phyloP scores from a whole-genome alignment of 92 coral and sea anemone genomes.

The Epizoanthus scotinus region DNA sequence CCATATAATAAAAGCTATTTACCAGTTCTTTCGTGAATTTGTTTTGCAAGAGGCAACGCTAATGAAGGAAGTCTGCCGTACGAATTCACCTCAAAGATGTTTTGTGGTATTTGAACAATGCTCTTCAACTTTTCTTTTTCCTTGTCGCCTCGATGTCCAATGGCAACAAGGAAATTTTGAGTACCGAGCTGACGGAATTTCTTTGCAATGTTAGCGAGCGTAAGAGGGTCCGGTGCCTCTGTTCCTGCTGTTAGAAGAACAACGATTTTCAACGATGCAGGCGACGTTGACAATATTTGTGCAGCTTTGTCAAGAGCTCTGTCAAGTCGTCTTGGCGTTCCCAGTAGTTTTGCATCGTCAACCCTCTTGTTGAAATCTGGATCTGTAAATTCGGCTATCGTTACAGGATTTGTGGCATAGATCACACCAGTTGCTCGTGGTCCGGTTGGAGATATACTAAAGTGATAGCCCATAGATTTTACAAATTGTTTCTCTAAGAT shows the following conservation, averaged over 20 bases:
- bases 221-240: conserved; percentile 28
- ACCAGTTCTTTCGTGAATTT: conserved; percentile 38
- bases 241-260: conserved; percentile 35
- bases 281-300: conserved; percentile 20
- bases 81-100: conserved; percentile 39
- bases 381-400: conserved; percentile 27
- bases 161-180: conserved; percentile 37
- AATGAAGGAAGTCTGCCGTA: conserved; percentile 21
- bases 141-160: conserved; percentile 27
- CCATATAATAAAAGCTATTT: background rate
- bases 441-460: conserved; percentile 24
- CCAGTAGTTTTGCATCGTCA: conserved; percentile 24
- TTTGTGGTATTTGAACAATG: conserved; percentile 21
- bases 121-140: conserved; percentile 35
- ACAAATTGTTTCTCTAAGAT: conserved; percentile 40
- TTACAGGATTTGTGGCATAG: conserved; percentile 35
- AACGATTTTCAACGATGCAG: conserved; percentile 30
- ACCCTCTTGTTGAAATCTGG: conserved; percentile 21
- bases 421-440: conserved; percentile 27
- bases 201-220: conserved; percentile 30
- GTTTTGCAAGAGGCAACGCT: conserved; percentile 41
- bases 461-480: conserved; percentile 38
- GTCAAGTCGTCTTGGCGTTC: conserved; percentile 36
- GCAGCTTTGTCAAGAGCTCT: conserved; percentile 37
- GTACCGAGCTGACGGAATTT: conserved; percentile 29